phyloP scores from a whole-genome alignment of 2,113 vertebrate species.

The Elephas maximus region DNA sequence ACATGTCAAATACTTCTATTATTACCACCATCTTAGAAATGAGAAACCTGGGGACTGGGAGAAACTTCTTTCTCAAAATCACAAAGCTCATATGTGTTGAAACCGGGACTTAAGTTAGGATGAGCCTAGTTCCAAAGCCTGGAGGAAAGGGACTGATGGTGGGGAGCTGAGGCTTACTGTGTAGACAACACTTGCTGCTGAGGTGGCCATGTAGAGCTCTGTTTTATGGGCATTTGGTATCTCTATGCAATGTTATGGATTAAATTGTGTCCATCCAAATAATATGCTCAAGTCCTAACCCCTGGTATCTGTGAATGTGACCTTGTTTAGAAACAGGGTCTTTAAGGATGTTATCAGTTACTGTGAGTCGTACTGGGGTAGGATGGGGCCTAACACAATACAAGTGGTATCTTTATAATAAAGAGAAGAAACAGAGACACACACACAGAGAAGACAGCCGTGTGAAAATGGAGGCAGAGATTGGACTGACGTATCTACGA shows the following conservation, averaged over 20 bases:
- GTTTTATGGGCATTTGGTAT: fast-evolving
- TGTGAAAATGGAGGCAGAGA: no score
- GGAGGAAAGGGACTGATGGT: fast-evolving
- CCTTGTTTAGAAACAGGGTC: neutral
- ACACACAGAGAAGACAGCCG: neutral
- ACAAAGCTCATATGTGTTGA: neutral
- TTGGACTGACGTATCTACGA: neutral
- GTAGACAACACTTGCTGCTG: neutral
- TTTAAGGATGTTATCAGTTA: neutral
- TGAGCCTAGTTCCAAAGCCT: neutral
- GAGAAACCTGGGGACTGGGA: neutral
- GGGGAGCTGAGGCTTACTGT: neutral
- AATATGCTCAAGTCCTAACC: neutral
- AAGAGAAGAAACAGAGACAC: neutral
- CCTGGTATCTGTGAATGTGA: neutral
- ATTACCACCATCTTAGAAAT: neutral
- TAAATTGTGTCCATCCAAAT: neutral
- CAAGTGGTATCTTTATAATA: neutral
- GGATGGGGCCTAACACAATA: neutral
- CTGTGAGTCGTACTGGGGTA: neutral
- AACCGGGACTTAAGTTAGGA: neutral
- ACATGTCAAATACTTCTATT: neutral
- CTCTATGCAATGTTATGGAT: neutral
- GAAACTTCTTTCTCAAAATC: neutral
- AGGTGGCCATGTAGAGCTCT: neutral